Percentiles rank a stretch among this genome's conserved stretches.
Conservation (phyloP, 2,113 vertebrate genomes). For the Zapus hudsonius region DNA sequence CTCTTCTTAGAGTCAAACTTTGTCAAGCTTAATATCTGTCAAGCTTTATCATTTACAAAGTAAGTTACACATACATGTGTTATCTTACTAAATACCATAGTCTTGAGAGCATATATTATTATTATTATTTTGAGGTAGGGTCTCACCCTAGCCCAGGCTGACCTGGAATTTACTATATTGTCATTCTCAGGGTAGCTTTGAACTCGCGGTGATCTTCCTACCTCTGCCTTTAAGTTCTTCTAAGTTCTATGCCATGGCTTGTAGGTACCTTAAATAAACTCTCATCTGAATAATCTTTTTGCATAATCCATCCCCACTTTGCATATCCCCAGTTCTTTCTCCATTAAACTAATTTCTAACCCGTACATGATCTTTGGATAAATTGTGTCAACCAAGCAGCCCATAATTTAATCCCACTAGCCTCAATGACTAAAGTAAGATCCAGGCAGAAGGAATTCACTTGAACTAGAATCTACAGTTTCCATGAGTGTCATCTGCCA, state of each 20-base stretch:
- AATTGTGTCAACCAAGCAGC: not conserved
- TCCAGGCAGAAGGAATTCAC: not conserved
- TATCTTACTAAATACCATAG: not conserved
- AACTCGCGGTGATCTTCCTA: too few relatives aligned
- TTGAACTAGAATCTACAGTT: not conserved
- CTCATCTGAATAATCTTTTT: not conserved
- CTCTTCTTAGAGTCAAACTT: too few relatives aligned
- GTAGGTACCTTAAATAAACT: not conserved
- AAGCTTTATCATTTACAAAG: constrained; percentile 3
- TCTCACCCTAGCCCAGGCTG: too few relatives aligned
- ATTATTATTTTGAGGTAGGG: too few relatives aligned
- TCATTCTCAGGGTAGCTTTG: too few relatives aligned
- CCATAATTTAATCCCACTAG: not conserved
- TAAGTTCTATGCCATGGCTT: not conserved
- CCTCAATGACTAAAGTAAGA: not conserved
- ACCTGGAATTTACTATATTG: too few relatives aligned
- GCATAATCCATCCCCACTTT: not conserved
- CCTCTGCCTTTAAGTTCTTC: too few relatives aligned
- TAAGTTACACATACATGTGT: not conserved
- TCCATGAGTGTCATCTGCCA: not conserved
- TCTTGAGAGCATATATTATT: not conserved
- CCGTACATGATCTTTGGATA: not conserved
- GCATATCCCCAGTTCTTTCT: not conserved
- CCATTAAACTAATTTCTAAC: not conserved
- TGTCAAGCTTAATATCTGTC: not conserved